Evolutionary conservation across 2,113 vertebrate species (phyloP).

Genomic region (Edolisoma coerulescens): DNA sequence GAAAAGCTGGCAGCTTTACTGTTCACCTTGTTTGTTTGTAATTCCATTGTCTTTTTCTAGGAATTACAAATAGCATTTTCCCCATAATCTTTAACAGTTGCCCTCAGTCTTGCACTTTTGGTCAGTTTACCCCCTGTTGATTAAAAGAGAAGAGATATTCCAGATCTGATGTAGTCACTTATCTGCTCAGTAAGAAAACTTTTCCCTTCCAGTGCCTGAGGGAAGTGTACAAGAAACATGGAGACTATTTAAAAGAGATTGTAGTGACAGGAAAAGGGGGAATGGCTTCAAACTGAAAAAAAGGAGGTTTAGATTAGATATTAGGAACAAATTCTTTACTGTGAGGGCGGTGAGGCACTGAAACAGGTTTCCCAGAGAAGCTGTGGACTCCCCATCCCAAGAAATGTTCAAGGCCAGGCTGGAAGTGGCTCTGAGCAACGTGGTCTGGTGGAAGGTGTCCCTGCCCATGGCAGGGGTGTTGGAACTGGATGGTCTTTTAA

Average conservation of each 20-base stretch:
- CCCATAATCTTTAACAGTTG: not conserved
- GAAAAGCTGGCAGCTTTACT: not conserved
- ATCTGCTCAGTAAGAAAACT: not conserved
- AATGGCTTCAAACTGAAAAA: not conserved
- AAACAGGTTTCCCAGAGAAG: not conserved
- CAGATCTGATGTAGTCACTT: not conserved
- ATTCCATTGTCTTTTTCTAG: not conserved
- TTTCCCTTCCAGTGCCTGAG: not conserved
- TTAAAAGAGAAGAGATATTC: not conserved
- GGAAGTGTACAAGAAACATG: not conserved
- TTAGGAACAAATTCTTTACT: not conserved
- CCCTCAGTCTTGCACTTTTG: not conserved
- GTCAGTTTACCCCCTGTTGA: accelerated
- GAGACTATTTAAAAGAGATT: not conserved
- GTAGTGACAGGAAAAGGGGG: not conserved
- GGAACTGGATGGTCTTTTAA: not conserved
- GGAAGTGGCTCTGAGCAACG: not conserved
- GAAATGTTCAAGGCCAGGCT: not conserved
- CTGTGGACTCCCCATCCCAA: not conserved
- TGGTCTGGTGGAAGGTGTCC: not conserved
- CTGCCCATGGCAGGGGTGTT: not conserved
- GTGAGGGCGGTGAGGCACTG: not conserved
- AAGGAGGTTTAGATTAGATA: not conserved
- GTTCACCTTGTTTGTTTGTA: not conserved
- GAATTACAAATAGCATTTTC: not conserved